Conservation (phyloP, 1,140 invertebrate genomes). For the Hydropsyche tenuis region DNA sequence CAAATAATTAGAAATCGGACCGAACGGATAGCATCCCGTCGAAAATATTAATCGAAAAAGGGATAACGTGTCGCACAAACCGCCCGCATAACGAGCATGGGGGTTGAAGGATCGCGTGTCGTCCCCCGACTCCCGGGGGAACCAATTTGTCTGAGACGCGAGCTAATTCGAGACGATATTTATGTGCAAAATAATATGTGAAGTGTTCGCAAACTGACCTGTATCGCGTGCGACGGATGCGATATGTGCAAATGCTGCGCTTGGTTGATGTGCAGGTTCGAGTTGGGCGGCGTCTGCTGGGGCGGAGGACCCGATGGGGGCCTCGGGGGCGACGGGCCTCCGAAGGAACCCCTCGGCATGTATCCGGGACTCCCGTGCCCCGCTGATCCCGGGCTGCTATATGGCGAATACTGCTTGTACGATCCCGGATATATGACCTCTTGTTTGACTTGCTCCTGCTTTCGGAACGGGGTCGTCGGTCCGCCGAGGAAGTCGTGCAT, state of each 20-base stretch:
- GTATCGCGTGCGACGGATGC: constrained; percentile 78
- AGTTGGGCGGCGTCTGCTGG: constrained; percentile 61
- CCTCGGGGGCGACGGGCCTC: constrained; percentile 66
- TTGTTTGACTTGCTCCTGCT: constrained; percentile 53
- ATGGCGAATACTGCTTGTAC: constrained; percentile 71
- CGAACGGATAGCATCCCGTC: no score
- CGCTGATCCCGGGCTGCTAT: constrained; percentile 68
- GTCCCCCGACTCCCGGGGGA: background rate
- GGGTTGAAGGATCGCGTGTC: constrained; percentile 28
- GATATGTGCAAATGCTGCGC: constrained; percentile 85
- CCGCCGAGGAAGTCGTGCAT: constrained; percentile 46
- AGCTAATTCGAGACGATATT: no score
- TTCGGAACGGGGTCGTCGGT: constrained; percentile 52
- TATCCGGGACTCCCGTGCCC: constrained; percentile 71
- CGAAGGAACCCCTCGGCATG: constrained; percentile 60
- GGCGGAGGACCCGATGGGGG: constrained; percentile 68
- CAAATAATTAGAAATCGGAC: no score
- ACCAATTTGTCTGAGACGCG: constrained; percentile 23
- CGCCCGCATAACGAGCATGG: constrained; percentile 14
- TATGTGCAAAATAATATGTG: background rate
- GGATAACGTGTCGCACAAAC: no score
- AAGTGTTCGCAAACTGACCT: constrained; percentile 62
- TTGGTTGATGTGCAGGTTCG: constrained; percentile 78
- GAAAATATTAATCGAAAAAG: no score
- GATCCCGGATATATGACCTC: constrained; percentile 49